Evolutionary conservation across 2,113 vertebrate species (phyloP).

Genomic region (Crotalus tigris): DNA sequence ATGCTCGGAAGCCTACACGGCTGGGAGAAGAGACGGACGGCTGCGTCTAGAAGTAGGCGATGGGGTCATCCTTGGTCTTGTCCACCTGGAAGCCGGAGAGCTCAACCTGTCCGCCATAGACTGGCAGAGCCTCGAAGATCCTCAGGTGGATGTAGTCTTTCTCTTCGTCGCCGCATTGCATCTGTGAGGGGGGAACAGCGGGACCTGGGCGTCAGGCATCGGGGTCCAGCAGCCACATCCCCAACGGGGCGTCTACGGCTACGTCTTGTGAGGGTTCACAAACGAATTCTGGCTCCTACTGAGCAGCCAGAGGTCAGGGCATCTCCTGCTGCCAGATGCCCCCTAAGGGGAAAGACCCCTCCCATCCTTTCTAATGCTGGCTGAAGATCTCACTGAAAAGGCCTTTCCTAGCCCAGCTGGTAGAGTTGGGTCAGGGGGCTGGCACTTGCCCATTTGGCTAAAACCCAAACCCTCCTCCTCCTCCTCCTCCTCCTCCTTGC

Average conservation of each 20-base stretch:
- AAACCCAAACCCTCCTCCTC: not conserved
- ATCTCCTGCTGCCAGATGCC: not conserved
- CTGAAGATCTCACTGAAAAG: not conserved
- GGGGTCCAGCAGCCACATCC: too few species aligned
- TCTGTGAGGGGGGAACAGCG: not conserved
- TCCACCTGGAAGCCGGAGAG: not conserved
- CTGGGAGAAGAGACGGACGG: not conserved
- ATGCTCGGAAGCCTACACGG: not conserved
- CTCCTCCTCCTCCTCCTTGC: not conserved
- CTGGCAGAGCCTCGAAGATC: not conserved
- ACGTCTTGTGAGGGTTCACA: not conserved
- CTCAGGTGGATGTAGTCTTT: not conserved
- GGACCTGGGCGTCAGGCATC: not conserved
- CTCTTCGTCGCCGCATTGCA: not conserved
- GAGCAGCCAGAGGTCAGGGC: not conserved
- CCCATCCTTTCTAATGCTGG: not conserved
- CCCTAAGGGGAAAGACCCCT: not conserved
- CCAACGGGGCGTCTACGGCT: not conserved
- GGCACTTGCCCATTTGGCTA: not conserved
- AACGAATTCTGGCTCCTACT: not conserved
- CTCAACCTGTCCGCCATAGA: accelerated
- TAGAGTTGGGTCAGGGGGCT: not conserved
- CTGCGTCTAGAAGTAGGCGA: not conserved
- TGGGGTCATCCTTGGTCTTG: not conserved
- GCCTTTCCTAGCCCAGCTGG: not conserved